A percentile compares a stretch with the other conserved stretches of the same genome.
phyloP scores from a whole-genome alignment of 2,797 vertebrate species.

The Ctenopoma multispine region DNA sequence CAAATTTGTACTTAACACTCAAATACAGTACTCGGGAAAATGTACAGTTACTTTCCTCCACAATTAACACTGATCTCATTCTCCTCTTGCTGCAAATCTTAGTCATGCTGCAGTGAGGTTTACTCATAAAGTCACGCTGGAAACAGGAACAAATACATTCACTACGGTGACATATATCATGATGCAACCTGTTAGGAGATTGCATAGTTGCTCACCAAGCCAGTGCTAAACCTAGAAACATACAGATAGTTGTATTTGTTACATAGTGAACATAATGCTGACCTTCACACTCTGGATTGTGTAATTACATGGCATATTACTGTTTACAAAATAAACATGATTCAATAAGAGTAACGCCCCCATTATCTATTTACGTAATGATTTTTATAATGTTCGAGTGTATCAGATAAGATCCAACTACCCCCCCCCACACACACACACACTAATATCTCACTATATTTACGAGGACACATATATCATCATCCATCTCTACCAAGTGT shows the following conservation, averaged over 20 bases:
- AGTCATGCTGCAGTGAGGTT: not conserved
- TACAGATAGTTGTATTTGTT: not conserved
- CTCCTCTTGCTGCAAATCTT: not conserved
- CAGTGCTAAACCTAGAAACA: slow-evolving; percentile 1
- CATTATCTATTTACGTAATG: no score
- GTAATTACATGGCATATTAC: no score
- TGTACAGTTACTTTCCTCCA: no score
- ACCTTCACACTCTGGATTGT: not conserved
- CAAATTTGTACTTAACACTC: not conserved
- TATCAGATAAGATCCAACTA: no score
- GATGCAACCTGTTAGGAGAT: not conserved
- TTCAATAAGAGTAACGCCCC: no score
- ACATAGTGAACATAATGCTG: no score
- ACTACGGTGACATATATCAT: not conserved
- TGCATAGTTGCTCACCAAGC: not conserved
- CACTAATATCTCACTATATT: no score
- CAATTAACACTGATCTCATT: not conserved
- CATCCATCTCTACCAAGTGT: no score
- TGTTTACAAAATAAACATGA: no score
- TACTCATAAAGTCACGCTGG: not conserved
- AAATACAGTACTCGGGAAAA: not conserved
- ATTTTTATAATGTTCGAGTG: no score
- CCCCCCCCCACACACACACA: no score
- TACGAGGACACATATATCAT: no score
- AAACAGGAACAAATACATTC: slow-evolving; percentile 1